Conservation (phyloP, 2,888 invertebrate genomes). For the Xanthia togata region DNA sequence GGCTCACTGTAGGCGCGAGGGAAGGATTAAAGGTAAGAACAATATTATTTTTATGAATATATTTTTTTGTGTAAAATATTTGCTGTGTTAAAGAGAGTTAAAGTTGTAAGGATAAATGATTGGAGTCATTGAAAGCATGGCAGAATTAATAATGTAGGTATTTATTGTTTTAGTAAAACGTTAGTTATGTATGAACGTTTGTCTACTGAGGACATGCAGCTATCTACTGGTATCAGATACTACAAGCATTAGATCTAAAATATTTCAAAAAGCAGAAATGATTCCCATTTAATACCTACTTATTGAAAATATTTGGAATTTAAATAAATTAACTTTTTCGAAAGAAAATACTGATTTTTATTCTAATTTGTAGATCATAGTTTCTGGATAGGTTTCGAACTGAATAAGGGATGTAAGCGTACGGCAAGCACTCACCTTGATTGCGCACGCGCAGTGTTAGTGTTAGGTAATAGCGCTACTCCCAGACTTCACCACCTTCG, state of each 20-base stretch:
- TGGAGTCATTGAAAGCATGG: slow-evolving; percentile 31
- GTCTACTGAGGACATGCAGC: slow-evolving; percentile 46
- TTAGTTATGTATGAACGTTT: slow-evolving; percentile 27
- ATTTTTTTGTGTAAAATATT: neutral
- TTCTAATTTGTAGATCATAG: neutral
- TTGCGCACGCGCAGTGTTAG: slow-evolving; percentile 78
- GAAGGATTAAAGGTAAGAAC: slow-evolving; percentile 1
- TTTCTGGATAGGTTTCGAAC: neutral
- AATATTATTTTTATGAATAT: neutral
- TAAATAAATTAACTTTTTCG: neutral
- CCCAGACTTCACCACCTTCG: slow-evolving; percentile 86
- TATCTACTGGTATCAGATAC: slow-evolving; percentile 18
- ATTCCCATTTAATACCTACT: neutral
- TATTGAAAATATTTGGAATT: neutral
- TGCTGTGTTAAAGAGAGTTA: slow-evolving; percentile 33
- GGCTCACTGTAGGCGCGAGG: slow-evolving; percentile 74
- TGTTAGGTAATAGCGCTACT: slow-evolving; percentile 84
- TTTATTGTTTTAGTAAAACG: slow-evolving; percentile 10
- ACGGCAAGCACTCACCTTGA: slow-evolving; percentile 86
- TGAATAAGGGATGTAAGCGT: slow-evolving; percentile 56
- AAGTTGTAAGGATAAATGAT: neutral
- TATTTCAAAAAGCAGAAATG: slow-evolving; percentile 15
- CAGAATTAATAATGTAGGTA: neutral
- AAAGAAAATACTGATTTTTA: neutral
- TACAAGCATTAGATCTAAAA: slow-evolving; percentile 46